Evolutionary conservation across 1,140 invertebrate genomes (phyloP), one percentile per base, ranked within the genome.

Genomic region (Drosophila biarmipes): DNA sequence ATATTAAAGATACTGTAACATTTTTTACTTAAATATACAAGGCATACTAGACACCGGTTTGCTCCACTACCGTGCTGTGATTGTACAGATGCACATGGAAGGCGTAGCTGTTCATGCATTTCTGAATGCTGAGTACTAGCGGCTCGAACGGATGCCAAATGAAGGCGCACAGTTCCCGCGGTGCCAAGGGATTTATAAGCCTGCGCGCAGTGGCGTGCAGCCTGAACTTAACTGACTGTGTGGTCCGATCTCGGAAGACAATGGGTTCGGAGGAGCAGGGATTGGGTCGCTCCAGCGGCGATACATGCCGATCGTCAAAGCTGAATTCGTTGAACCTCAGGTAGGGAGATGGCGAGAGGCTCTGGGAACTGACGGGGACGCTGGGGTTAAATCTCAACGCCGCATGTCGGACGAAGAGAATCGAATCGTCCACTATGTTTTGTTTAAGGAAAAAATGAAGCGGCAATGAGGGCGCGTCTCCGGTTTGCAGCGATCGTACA

Each of bases 111-210:
- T 97, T 94, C 93, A 98, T 98, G 12, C 97, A 98, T 80, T 98
- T 93, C 92, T 99, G 98, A 17, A 99, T 97, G 82, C 97, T 99
- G 56, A 99, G 98, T 8, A 97, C 96, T 92, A 99, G 98, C 8
- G 98, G 98, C 93, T 99, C 98, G 35, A 95, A 97, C 0, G 98
- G 98, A 93, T 99, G 98, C 92, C 98, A 99, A n/a, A 97, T 98
- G 92, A 99, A 99, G 8, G 98, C 98, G n/a, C 99, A 98, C 2
- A 99, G 93, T 74, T 91, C 97, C 92, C 78, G 80, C 0, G 72
- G 80, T 0, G 67, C 61, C 21, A 56, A 4, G 0, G 45, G 2
- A 8, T 27, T 27, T 0, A 11, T 35, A 2, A 42, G 48, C 14
- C 63, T 56, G 8, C 64, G 80, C 2, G 71, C 59, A 37, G 69